Conservation (phyloP, 2,113 vertebrate species). For the Datnioides undecimradiatus region DNA sequence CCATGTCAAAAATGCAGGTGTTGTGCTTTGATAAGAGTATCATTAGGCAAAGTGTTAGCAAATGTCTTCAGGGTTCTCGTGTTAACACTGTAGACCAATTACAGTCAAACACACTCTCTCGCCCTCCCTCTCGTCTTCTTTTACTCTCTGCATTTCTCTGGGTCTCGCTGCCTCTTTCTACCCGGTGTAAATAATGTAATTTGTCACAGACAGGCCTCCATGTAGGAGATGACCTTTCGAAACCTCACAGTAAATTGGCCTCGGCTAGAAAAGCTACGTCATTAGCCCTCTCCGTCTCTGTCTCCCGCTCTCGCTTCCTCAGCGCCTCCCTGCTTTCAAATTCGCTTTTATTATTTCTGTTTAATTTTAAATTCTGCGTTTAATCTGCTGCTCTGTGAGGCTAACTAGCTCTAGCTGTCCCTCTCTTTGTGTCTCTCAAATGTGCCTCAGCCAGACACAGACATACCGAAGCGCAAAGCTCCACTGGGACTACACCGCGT, state of each 20-base stretch:
- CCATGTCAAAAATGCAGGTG: slow-evolving; percentile 20
- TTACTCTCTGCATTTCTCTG: slow-evolving; percentile 32
- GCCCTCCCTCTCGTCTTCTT: slow-evolving; percentile 13
- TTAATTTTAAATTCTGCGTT: slow-evolving; percentile 68
- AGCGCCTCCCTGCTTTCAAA: slow-evolving; percentile 40
- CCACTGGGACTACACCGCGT: slow-evolving; percentile 4
- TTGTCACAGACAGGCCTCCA: slow-evolving; percentile 77
- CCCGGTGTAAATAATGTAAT: slow-evolving; percentile 78
- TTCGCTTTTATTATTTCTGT: slow-evolving; percentile 64
- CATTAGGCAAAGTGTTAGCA: slow-evolving; percentile 47
- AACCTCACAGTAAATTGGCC: slow-evolving; percentile 78
- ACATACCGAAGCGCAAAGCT: background rate
- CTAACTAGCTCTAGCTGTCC: slow-evolving; percentile 26
- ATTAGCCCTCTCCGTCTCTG: slow-evolving; percentile 65
- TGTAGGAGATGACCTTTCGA: slow-evolving; percentile 78
- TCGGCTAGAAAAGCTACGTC: slow-evolving; percentile 64
- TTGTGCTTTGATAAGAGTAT: slow-evolving; percentile 55
- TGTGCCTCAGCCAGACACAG: slow-evolving; percentile 11
- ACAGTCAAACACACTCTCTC: slow-evolving; percentile 52
- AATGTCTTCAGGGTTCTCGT: slow-evolving; percentile 66
- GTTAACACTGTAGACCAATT: slow-evolving; percentile 65
- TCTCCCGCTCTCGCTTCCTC: slow-evolving; percentile 49
- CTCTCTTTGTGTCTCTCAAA: background rate
- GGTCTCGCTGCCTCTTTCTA: slow-evolving; percentile 49
- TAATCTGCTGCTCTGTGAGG: slow-evolving; percentile 59